A percentile compares a stretch with the other conserved stretches of the same genome.
phyloP scores from a whole-genome alignment of 2,113 vertebrate species.

The Pituophis catenifer region DNA sequence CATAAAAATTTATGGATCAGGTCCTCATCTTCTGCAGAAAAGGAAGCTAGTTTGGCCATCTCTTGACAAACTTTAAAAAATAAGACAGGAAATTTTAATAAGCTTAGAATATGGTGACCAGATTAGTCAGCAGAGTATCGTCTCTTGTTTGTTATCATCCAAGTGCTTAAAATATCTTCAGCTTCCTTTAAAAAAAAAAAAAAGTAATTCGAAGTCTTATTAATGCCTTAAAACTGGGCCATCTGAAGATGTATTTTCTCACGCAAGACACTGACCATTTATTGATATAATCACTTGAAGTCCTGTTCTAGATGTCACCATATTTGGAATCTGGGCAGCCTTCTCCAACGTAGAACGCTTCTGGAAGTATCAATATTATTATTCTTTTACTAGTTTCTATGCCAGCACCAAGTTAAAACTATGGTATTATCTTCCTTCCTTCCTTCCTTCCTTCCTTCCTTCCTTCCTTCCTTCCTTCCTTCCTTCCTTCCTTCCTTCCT shows the following conservation, averaged over 20 bases:
- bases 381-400: neutral
- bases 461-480: no score
- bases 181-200: neutral
- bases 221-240: neutral
- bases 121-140: neutral
- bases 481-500: neutral
- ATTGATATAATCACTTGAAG: neutral
- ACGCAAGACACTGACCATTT: neutral
- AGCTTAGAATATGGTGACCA: neutral
- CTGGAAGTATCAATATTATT: neutral
- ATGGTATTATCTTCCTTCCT: neutral
- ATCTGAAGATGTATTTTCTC: neutral
- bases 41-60: neutral
- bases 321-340: neutral
- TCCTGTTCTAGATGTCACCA: neutral
- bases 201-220: neutral
- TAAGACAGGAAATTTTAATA: neutral
- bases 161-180: neutral
- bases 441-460: neutral
- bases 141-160: neutral
- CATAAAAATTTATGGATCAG: neutral
- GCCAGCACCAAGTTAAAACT: neutral
- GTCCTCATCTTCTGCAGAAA: neutral
- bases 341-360: neutral
- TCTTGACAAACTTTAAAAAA: neutral